phyloP scores from a whole-genome alignment of 2,888 invertebrate genomes.

The Orthosia incerta region DNA sequence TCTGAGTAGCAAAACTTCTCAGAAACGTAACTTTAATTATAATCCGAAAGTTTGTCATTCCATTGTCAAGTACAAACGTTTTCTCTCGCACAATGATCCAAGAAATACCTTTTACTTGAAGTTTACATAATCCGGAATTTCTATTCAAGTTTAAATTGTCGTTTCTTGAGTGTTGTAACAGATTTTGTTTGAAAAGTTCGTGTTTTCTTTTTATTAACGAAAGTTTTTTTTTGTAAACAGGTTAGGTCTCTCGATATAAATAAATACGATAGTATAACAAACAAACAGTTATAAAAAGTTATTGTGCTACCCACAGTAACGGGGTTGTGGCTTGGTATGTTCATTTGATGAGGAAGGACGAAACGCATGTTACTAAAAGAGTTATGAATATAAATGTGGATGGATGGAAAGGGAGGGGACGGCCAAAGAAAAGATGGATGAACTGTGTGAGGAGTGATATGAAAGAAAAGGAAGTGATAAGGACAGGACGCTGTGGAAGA shows the following conservation, averaged over 20 bases:
- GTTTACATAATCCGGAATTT: slow-evolving; percentile 31
- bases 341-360: too few species aligned
- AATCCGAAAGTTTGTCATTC: slow-evolving; percentile 30
- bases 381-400: too few species aligned
- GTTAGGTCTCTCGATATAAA: neutral
- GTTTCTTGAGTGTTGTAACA: slow-evolving; percentile 21
- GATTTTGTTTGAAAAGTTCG: slow-evolving; percentile 27
- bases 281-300: too few species aligned
- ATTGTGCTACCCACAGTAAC: too few species aligned
- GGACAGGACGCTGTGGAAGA: too few species aligned
- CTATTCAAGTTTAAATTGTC: slow-evolving; percentile 28
- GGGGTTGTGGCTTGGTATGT: too few species aligned
- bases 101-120: slow-evolving; percentile 18
- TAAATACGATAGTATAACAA: too few species aligned
- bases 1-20: slow-evolving; percentile 6
- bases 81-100: slow-evolving; percentile 7
- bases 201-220: slow-evolving; percentile 15
- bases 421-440: too few species aligned
- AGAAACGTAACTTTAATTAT: slow-evolving; percentile 35
- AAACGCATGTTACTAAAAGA: too few species aligned
- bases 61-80: slow-evolving; percentile 14
- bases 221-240: neutral
- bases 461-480: too few species aligned
- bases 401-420: too few species aligned
- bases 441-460: too few species aligned